These are phyloP conservation scores for Furcifer pardalis DNA, from an alignment of 2,797 vertebrate species.

Conservation along the genomic window DNA sequence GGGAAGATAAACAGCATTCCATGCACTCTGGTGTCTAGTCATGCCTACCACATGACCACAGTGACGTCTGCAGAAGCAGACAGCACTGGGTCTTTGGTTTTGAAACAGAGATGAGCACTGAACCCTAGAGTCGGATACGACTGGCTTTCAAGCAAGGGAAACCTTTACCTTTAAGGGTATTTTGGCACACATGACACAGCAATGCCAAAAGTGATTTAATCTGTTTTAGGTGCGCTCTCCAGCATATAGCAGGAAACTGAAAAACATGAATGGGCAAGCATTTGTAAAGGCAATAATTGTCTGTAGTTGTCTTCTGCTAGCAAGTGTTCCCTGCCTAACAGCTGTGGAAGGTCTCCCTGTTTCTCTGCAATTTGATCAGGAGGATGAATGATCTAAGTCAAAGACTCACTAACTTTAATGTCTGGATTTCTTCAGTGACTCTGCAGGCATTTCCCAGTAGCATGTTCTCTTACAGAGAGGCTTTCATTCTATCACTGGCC, in stretches of 20 bases:
- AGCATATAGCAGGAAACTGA: neutral
- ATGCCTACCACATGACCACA: too few species aligned
- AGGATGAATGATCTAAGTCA: constrained; percentile 7
- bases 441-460: constrained; percentile 16
- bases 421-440: constrained; percentile 11
- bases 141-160: too few species aligned
- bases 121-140: too few species aligned
- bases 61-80: too few species aligned
- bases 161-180: neutral
- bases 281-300: neutral
- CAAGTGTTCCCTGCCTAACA: neutral
- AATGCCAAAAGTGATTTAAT: constrained; percentile 13
- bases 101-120: too few species aligned
- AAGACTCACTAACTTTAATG: constrained; percentile 29
- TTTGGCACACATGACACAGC: neutral
- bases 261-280: neutral
- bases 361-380: constrained; percentile 17
- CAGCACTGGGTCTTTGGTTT: too few species aligned
- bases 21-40: too few species aligned
- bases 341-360: neutral
- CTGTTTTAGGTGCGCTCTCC: neutral
- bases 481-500: constrained; percentile 1
- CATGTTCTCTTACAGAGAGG: neutral
- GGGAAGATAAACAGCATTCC: too few species aligned
- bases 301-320: neutral